These are phyloP conservation scores for Epinephelus cyanopodus DNA, from an alignment of 2,113 vertebrate species.

Conservation along the genomic window DNA sequence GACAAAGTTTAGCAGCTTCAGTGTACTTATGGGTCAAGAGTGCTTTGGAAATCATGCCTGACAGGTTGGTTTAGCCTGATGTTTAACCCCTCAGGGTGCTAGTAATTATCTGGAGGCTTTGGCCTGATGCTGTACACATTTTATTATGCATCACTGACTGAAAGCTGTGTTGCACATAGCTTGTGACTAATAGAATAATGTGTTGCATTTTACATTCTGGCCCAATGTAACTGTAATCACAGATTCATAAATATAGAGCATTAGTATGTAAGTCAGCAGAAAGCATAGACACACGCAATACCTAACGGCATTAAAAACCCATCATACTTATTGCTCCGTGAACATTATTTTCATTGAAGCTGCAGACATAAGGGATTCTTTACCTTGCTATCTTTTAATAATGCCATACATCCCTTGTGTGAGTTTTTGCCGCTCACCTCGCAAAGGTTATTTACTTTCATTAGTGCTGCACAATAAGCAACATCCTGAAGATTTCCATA, in stretches of 20 bases:
- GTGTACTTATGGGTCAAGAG: conserved; percentile 29
- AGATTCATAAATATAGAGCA: conserved; percentile 36
- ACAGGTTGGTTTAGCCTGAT: conserved; percentile 27
- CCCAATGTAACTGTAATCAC: conserved; percentile 7
- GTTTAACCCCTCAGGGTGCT: conserved; percentile 12
- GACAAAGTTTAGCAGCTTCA: conserved; percentile 48
- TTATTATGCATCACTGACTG: not conserved
- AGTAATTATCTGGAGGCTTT: not conserved
- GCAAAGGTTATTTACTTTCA: conserved; percentile 39
- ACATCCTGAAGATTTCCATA: conserved; percentile 40
- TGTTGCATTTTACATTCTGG: conserved; percentile 2
- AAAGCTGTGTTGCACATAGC: not conserved
- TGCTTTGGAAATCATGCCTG: conserved; percentile 20
- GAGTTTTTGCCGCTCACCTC: conserved; percentile 21
- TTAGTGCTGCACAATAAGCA: conserved; percentile 44
- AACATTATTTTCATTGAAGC: conserved; percentile 56
- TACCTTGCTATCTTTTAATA: conserved; percentile 46
- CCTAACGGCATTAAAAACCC: conserved; percentile 61
- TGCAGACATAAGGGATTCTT: conserved; percentile 42
- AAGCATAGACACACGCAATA: conserved; percentile 45
- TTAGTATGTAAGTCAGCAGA: conserved; percentile 50
- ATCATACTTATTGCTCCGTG: conserved; percentile 63
- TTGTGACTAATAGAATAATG: not conserved
- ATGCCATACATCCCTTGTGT: not conserved
- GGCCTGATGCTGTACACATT: not conserved